Base-by-base conservation (phyloP, 2,113 vertebrate species). In the Xyrauchen texanus region DNA sequence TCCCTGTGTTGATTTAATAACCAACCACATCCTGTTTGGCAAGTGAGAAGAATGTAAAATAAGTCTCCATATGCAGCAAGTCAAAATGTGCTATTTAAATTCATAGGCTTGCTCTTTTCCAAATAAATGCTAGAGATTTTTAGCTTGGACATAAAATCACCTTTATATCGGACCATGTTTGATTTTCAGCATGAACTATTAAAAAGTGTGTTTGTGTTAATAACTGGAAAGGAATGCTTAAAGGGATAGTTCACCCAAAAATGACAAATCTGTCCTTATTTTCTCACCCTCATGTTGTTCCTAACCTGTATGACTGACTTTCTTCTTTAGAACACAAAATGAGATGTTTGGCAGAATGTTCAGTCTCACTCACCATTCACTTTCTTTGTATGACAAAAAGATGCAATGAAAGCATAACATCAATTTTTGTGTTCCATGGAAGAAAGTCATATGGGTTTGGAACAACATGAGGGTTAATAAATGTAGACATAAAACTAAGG, bases 401-500 rank as follows among this genome's bases (percentile, higher is more conserved):
- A 34, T 34, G 21, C 21, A 34, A 34, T 34, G 21, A 34, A 34
- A 34, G 21, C 21, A 1, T 34, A 34, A 34, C 21, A 34, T 34
- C 21, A 34, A 1, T 3, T 34, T 34, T 34, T 34, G 21, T 34
- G 21, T 34, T 34, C 21, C 21, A 34, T 3, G 21, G 21, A 34
- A 34, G 21, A 34, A 34, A 34, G 21, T 34, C 3, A 34, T 34
- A 34, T 34, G 21, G 21, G 21, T 34, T 34, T 34, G 21, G 21
- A 34, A 34, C 21, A 34, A 34, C 21, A 34, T 34, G 21, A 34
- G 21, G 21, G 21, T 34, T 34, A 34, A 34, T 34, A 34, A 34
- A 34, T 34, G 21, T 1, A 34, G 21, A 34, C 21, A 34, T 1
- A 34, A 34, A n/a, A n/a, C n/a, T n/a, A n/a, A 97, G 96, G 95